phyloP scores from a whole-genome alignment of 2,888 invertebrate genomes.

The Lomographa bimaculata region DNA sequence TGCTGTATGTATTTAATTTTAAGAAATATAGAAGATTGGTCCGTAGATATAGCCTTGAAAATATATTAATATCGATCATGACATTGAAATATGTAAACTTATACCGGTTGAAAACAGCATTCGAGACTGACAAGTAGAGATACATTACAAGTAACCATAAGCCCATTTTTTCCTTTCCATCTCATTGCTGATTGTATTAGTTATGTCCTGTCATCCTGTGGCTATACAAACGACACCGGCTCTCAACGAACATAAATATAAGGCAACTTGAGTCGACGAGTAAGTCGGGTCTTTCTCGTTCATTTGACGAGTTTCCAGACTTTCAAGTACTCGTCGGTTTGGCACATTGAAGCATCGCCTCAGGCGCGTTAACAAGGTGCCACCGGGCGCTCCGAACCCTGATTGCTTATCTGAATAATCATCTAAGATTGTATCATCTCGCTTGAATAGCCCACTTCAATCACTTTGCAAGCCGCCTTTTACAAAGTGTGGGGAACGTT shows the following conservation, averaged over 20 bases:
- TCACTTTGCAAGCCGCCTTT: conserved; percentile 6
- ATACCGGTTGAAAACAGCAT: too few relatives aligned
- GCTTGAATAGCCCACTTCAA: conserved; percentile 2
- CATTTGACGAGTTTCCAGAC: conserved; percentile 41
- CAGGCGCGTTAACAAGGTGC: conserved; percentile 47
- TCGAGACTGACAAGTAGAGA: too few relatives aligned
- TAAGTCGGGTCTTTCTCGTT: conserved; percentile 52
- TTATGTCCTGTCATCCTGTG: too few relatives aligned
- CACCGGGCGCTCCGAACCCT: conserved; percentile 39
- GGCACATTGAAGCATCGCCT: conserved; percentile 30
- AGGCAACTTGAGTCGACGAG: conserved; percentile 13
- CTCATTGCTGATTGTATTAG: too few relatives aligned
- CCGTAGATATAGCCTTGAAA: too few relatives aligned
- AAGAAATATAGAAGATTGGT: too few relatives aligned
- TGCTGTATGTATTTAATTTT: too few relatives aligned
- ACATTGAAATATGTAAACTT: too few relatives aligned
- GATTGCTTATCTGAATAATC: conserved; percentile 27
- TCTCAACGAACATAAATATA: conserved; percentile 2
- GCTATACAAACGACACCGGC: too few relatives aligned
- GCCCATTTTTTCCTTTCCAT: too few relatives aligned
- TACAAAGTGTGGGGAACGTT: conserved; percentile 2
- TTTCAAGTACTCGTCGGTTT: conserved; percentile 28
- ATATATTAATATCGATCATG: too few relatives aligned
- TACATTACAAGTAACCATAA: too few relatives aligned
- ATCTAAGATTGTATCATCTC: conserved; percentile 15